Base-by-base conservation (phyloP, 2,113 vertebrate genomes). In the Ctenomys sociabilis region DNA sequence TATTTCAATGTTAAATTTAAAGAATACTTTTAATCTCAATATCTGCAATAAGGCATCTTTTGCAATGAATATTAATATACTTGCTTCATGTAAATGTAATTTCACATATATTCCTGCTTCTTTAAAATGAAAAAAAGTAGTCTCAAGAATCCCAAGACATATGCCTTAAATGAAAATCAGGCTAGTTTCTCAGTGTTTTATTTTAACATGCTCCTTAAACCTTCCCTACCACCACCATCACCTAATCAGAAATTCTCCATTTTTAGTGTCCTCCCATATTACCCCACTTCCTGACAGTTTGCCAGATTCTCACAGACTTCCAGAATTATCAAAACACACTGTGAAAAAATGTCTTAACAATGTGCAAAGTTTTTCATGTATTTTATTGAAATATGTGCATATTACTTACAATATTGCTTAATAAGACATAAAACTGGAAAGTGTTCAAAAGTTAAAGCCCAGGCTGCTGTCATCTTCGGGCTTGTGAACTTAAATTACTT, bases 391-490 rank as follows among this genome's bases (percentile, higher is more conserved):
- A 97, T 96, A 90, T 96, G 97, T 96, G 96, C 95, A 96, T 94
- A 97, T 96, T 94, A 96, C 95, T 97, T 97, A 93, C 88, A 91
- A 95, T 96, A 93, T 91, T 94, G 59, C 95, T 96, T 97, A 97
- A 96, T 97, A 97, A 97, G 97, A 98, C 97, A 97, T 96, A 96
- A 97, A 98, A 97, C 97, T 97, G 97, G 95, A 97, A 97, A 96
- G 85, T 93, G 84, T 97, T 98, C 97, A 97, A 97, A 93, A 95
- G 96, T 85, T 95, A 97, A 97, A 95, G 90, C 95, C 97, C 92
- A 90, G 93, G 92, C 97, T 96, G 95, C 94, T 97, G 97, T 97
- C 96, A 73, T 93, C 88, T 90, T 93, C 54, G 63, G 75, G 95
- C 84, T 81, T 95, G 82, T 96, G 94, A 95, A 96, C 92, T 97